These are phyloP conservation scores for Drosophila nannoptera DNA, from an alignment of 1,140 invertebrate species.

Conservation along the genomic window DNA sequence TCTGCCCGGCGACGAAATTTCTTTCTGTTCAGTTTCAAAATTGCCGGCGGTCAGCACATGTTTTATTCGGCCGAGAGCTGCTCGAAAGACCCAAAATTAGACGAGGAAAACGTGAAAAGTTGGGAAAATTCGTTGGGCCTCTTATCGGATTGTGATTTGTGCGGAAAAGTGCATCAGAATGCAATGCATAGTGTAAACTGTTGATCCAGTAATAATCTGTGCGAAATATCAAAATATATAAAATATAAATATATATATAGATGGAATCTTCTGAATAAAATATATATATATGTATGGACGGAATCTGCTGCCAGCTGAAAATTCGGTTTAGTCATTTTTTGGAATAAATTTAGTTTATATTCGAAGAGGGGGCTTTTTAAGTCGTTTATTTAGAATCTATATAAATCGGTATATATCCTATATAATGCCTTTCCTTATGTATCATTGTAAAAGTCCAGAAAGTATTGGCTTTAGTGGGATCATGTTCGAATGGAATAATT, in stretches of 20 bases:
- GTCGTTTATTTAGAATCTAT: no score
- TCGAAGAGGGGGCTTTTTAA: no score
- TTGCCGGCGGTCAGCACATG: slow-evolving; percentile 72
- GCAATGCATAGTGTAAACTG: no score
- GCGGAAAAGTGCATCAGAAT: no score
- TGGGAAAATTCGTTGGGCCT: slow-evolving; percentile 17
- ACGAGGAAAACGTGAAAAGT: slow-evolving; percentile 33
- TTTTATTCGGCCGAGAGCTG: slow-evolving; percentile 22
- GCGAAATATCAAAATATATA: slow-evolving; percentile 10
- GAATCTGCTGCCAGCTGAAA: slow-evolving; percentile 8
- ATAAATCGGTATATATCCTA: no score
- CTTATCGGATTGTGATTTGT: slow-evolving; percentile 14
- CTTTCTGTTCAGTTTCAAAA: slow-evolving; percentile 65
- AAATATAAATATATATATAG: slow-evolving; percentile 1
- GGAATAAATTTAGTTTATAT: not conserved
- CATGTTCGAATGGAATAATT: no score
- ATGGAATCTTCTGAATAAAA: not conserved
- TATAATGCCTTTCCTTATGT: no score
- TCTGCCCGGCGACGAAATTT: slow-evolving; percentile 10
- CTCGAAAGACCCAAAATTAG: slow-evolving; percentile 5
- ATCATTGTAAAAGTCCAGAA: no score
- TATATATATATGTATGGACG: not conserved
- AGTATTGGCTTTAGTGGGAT: no score
- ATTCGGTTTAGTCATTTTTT: not conserved
- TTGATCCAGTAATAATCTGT: no score